A percentile compares a stretch with the other conserved stretches of the same genome.
phyloP scores from a whole-genome alignment of 2,888 invertebrate genomes.

The Anorthoa munda region DNA sequence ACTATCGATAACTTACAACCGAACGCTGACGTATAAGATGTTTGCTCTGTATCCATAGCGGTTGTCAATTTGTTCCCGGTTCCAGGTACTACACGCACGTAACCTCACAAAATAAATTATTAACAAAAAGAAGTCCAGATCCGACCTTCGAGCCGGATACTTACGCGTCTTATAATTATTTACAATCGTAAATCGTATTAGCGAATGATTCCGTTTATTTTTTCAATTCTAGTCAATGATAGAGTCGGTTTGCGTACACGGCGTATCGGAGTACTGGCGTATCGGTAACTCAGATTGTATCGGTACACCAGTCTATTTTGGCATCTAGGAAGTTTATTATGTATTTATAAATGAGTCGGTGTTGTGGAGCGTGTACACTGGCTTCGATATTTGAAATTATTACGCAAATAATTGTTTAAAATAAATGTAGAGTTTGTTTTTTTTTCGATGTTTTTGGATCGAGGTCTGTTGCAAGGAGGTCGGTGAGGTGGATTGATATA shows the following conservation, averaged over 20 bases:
- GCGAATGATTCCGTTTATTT: constrained; percentile 83
- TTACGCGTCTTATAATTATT: constrained; percentile 81
- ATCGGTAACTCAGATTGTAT: constrained; percentile 68
- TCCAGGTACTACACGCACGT: constrained; percentile 40
- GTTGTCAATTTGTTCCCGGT: constrained; percentile 61
- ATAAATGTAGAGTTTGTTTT: constrained; percentile 58
- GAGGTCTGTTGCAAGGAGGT: constrained; percentile 50
- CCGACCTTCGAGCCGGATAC: constrained; percentile 70
- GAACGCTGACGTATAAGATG: constrained; percentile 32
- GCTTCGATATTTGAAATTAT: constrained; percentile 57
- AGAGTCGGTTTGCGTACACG: constrained; percentile 68
- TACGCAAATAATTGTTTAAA: constrained; percentile 63
- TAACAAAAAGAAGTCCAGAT: constrained; percentile 68
- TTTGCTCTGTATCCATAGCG: constrained; percentile 53
- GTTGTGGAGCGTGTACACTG: constrained; percentile 59
- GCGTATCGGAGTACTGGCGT: constrained; percentile 64
- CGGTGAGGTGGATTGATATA: constrained; percentile 25
- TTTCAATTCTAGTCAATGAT: constrained; percentile 79
- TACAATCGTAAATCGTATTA: constrained; percentile 83
- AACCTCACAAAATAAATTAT: constrained; percentile 66
- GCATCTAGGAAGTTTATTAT: constrained; percentile 73
- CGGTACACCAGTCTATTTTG: constrained; percentile 71
- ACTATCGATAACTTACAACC: constrained; percentile 24
- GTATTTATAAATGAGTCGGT: constrained; percentile 73
- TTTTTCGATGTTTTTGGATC: constrained; percentile 44